phyloP scores from a whole-genome alignment of 2,888 invertebrate species.

The Lasioglossum calceatum region DNA sequence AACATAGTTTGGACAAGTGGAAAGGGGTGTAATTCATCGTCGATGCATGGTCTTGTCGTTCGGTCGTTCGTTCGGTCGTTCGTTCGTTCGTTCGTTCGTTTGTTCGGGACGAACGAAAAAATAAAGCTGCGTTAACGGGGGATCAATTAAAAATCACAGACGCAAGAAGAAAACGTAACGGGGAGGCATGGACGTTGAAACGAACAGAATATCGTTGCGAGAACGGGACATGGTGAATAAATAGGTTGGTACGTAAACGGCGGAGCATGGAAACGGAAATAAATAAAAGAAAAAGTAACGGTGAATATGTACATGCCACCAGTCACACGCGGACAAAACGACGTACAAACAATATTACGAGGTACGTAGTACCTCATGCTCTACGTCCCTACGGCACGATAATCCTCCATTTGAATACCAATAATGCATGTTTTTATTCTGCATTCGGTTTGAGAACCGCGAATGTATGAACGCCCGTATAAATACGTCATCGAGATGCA shows the following conservation, averaged over 20 bases:
- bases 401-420: slow-evolving; percentile 84
- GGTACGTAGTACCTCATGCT: slow-evolving; percentile 75
- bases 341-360: slow-evolving; percentile 75
- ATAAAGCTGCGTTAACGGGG: slow-evolving; percentile 17
- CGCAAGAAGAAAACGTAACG: slow-evolving; percentile 12
- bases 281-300: slow-evolving; percentile 62
- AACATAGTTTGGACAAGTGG: background rate
- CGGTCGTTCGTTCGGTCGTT: background rate
- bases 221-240: background rate
- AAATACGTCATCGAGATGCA: slow-evolving; percentile 63
- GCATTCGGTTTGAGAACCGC: slow-evolving; percentile 52
- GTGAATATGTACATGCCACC: slow-evolving; percentile 73
- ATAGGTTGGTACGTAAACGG: background rate
- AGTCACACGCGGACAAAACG: slow-evolving; percentile 75
- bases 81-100: slow-evolving; percentile 10
- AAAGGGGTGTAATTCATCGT: background rate
- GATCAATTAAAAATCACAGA: background rate
- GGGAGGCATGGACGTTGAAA: background rate
- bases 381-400: slow-evolving; percentile 73
- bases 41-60: background rate
- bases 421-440: slow-evolving; percentile 77
- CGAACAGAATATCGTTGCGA: slow-evolving; percentile 3
- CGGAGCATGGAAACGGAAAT: slow-evolving; percentile 20
- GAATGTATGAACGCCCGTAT: slow-evolving; percentile 49
- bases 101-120: background rate